These are phyloP conservation scores for Cyanoramphus novaezelandiae DNA, from an alignment of 2,113 vertebrate species.

Conservation along the genomic window DNA sequence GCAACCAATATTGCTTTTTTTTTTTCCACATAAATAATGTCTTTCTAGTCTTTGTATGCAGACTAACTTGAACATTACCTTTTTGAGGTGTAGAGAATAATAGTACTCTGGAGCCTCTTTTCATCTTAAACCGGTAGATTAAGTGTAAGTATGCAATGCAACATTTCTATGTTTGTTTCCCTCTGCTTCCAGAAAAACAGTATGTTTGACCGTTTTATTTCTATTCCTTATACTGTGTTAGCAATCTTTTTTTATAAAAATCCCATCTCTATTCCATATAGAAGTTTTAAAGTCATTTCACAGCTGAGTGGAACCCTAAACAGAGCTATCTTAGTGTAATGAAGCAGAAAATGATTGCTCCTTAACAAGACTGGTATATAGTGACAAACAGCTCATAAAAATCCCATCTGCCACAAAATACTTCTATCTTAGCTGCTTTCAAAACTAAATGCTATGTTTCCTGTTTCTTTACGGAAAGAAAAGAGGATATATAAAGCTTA, in stretches of 20 bases:
- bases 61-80: background rate
- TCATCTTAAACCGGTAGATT: slow-evolving; percentile 58
- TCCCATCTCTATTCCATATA: slow-evolving; percentile 74
- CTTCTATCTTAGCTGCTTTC: slow-evolving; percentile 71
- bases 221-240: slow-evolving; percentile 64
- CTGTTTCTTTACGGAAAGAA: slow-evolving; percentile 67
- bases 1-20: background rate
- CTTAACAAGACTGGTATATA: slow-evolving; percentile 83
- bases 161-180: slow-evolving; percentile 37
- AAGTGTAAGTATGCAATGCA: slow-evolving; percentile 9
- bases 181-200: slow-evolving; percentile 38
- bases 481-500: slow-evolving; percentile 56
- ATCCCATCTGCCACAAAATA: slow-evolving; percentile 80
- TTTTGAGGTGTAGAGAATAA: slow-evolving; percentile 50
- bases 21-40: background rate
- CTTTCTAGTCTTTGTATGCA: background rate
- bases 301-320: slow-evolving; percentile 82
- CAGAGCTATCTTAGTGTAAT: slow-evolving; percentile 83
- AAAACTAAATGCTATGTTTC: slow-evolving; percentile 75
- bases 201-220: slow-evolving; percentile 64
- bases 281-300: slow-evolving; percentile 85
- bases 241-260: slow-evolving; percentile 72
- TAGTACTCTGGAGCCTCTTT: background rate
- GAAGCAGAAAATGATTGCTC: slow-evolving; percentile 81
- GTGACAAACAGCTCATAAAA: slow-evolving; percentile 83